Base-by-base conservation (phyloP, 2,888 invertebrate genomes). In the Nasonovia ribisnigri region DNA sequence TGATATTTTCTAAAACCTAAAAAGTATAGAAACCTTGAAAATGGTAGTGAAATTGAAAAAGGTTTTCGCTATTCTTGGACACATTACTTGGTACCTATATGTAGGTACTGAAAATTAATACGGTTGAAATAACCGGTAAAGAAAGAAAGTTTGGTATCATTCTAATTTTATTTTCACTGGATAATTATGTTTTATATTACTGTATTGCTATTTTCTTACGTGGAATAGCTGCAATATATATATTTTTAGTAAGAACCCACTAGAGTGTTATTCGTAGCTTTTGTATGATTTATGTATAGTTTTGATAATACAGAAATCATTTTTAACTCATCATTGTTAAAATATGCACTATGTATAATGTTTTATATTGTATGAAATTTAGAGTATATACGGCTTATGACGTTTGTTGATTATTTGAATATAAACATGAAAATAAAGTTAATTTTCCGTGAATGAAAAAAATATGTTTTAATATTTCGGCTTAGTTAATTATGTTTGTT, bases 21-120 rank as follows among this genome's bases (percentile, higher is more conserved):
- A 48, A 87, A 48, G 87, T 87, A 48, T n/a, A 48, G 20, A 48
- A 87, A 87, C 20, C 48, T 87, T 48, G n/a, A 48, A n/a, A 42
- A n/a, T 87, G n/a, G 20, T 20, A 87, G 48, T 16, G 10, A 87
- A 87, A 87, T 87, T 87, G 48, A 48, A 87, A 87, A 48, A 87
- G 20, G 16, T 48, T 5, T 87, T 3, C 48, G n/a, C 13, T 48
- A 48, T 48, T 87, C 8, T 46, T 87, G 46, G 29, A 86, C 29
- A 2, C 48, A 87, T 3, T 48, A 48, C 36, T n/a, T 87, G 16
- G 29, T 20, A n/a, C 16, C 20, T 36, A 43, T 84, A 87, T 48
- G 48, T 48, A 48, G 16, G 48, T n/a, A n/a, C 48, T 48, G 10
- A 48, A 48, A 48, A 87, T 48, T 29, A 87, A 87, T 87, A 48